These are phyloP conservation scores for Actinernus sp. DNA, from an alignment of 92 coral and sea anemone genomes.

Conservation along the genomic window DNA sequence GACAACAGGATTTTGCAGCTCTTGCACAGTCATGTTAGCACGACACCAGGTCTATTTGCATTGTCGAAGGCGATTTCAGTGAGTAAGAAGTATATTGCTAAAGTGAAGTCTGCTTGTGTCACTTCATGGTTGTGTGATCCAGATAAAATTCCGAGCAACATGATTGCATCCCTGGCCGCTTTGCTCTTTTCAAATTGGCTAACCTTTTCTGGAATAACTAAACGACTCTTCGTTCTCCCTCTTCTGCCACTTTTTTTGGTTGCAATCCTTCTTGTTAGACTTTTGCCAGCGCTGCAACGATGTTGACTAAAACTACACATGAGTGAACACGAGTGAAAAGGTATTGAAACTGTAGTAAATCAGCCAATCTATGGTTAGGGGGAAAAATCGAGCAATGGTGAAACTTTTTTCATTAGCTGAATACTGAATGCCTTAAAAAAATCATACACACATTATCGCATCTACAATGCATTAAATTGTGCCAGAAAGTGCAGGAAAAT, in stretches of 20 bases:
- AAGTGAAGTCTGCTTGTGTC: slow-evolving; percentile 30
- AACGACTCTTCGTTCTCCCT: slow-evolving; percentile 11
- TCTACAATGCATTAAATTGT: too few species aligned
- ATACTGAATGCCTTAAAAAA: too few species aligned
- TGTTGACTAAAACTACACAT: too few species aligned
- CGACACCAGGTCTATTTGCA: slow-evolving; percentile 66
- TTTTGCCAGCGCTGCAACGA: slow-evolving; percentile 63
- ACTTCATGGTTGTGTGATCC: too few species aligned
- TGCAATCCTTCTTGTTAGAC: slow-evolving; percentile 35
- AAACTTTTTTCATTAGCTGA: too few species aligned
- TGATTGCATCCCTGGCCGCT: slow-evolving; percentile 49
- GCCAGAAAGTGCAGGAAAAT: too few species aligned
- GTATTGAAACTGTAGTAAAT: too few species aligned
- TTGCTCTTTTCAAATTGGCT: slow-evolving; percentile 33
- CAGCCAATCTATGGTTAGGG: too few species aligned
- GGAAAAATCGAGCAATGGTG: too few species aligned
- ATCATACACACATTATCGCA: too few species aligned
- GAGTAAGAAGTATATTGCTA: slow-evolving; percentile 50
- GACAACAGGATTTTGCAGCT: slow-evolving; percentile 50
- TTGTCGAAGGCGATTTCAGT: slow-evolving; percentile 64
- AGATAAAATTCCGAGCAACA: slow-evolving; percentile 25
- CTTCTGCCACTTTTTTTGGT: slow-evolving; percentile 33
- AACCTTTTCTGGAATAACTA: slow-evolving; percentile 11
- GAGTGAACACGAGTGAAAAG: too few species aligned
- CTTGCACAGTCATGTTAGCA: slow-evolving; percentile 67